These are phyloP conservation scores for Ephialtes manifestator DNA, from an alignment of 2,888 invertebrate species.

Conservation along the genomic window DNA sequence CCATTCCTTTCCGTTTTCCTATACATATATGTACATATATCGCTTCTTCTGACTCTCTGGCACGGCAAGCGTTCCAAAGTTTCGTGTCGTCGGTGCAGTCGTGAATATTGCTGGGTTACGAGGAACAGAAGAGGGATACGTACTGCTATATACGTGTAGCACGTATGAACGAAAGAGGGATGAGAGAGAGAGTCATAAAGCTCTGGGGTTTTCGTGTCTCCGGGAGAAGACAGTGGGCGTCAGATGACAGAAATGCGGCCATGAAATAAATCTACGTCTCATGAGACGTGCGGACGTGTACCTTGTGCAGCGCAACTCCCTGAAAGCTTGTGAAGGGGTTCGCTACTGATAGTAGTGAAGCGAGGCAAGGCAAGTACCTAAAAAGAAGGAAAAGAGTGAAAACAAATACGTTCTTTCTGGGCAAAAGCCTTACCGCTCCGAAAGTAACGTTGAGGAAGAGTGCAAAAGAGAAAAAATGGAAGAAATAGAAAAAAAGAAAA, in stretches of 20 bases:
- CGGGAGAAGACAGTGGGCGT: conserved; percentile 11
- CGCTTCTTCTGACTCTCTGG: conserved; percentile 6
- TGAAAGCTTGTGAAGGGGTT: conserved; percentile 10
- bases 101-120: conserved; percentile 3
- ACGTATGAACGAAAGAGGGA: neutral
- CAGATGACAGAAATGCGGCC: conserved; percentile 27
- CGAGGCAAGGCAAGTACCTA: conserved; percentile 6
- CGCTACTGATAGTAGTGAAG: conserved; percentile 9
- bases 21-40: conserved; percentile 2
- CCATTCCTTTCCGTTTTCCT: conserved; percentile 5
- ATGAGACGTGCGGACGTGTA: conserved; percentile 1
- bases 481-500: neutral
- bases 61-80: conserved; percentile 31
- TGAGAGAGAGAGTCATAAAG: conserved; percentile 24
- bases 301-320: neutral
- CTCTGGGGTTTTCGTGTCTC: conserved; percentile 14
- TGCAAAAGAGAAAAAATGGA: neutral
- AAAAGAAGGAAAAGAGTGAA: conserved; percentile 11
- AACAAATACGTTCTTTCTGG: conserved; percentile 29
- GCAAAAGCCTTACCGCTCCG: conserved; percentile 1
- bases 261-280: conserved; percentile 26
- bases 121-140: neutral
- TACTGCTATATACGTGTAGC: neutral
- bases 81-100: conserved; percentile 10
- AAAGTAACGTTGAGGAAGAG: conserved; percentile 6